Conservation (phyloP, 2,888 invertebrate species). For the Perizoma flavofasciatum region DNA sequence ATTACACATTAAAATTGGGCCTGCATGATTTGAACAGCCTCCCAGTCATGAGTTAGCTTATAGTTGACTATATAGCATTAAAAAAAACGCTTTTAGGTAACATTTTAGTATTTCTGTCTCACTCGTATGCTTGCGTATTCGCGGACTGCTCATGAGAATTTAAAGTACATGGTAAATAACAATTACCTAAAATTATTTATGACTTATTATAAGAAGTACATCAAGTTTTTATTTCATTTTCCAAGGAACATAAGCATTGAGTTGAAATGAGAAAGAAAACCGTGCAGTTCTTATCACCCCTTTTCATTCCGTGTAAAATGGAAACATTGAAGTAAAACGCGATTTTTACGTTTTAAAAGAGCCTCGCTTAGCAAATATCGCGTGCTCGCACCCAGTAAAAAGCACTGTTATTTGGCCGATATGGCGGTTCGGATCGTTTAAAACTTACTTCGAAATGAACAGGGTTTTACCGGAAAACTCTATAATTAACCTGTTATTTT, state of each 20-base stretch:
- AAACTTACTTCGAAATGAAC: constrained; percentile 54
- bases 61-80: too few relatives aligned
- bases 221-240: neutral
- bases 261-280: constrained; percentile 12
- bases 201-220: neutral
- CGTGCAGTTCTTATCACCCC: constrained; percentile 14
- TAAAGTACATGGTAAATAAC: too few relatives aligned
- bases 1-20: too few relatives aligned
- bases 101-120: too few relatives aligned
- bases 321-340: constrained; percentile 25
- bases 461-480: constrained; percentile 40
- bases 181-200: too few relatives aligned
- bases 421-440: constrained; percentile 43
- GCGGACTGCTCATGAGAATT: too few relatives aligned
- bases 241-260: constrained; percentile 4
- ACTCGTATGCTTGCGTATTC: too few relatives aligned
- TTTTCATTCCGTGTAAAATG: constrained; percentile 17
- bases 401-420: constrained; percentile 42
- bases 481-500: constrained; percentile 54
- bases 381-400: constrained; percentile 49
- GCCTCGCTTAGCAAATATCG: constrained; percentile 43
- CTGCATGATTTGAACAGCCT: too few relatives aligned
- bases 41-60: too few relatives aligned
- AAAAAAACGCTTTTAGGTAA: too few relatives aligned
- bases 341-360: constrained; percentile 24